Evolutionary conservation across 2,113 vertebrate species (phyloP).

Genomic region (Eretmochelys imbricata): DNA sequence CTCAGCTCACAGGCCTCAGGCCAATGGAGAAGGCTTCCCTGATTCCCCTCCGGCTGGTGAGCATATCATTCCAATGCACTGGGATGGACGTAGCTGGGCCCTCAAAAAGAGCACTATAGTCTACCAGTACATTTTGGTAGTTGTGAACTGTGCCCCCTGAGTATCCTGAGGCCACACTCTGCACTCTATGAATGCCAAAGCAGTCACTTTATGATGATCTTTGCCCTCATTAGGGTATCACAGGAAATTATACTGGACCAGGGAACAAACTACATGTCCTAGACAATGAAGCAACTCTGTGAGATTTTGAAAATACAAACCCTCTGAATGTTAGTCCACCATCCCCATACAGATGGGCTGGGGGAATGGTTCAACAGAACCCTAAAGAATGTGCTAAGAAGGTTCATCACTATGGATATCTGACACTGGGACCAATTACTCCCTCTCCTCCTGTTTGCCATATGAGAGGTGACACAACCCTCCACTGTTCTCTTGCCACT

Average conservation of each 20-base stretch:
- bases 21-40: background rate
- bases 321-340: background rate
- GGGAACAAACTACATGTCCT: background rate
- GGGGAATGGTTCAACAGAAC: background rate
- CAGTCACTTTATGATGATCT: background rate
- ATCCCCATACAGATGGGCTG: background rate
- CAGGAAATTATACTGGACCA: background rate
- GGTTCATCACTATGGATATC: background rate
- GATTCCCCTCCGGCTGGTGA: background rate
- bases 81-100: background rate
- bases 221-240: background rate
- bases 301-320: background rate
- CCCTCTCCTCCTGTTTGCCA: background rate
- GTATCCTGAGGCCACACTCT: background rate
- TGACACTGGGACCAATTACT: background rate
- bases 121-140: background rate
- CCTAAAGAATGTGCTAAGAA: background rate
- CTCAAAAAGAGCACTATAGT: background rate
- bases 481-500: background rate
- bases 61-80: background rate
- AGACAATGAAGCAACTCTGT: background rate
- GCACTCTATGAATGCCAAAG: background rate
- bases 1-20: background rate
- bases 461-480: background rate
- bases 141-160: background rate